These are phyloP conservation scores for Lycaena phlaeas DNA, from an alignment of 2,888 invertebrate species.

Conservation along the genomic window DNA sequence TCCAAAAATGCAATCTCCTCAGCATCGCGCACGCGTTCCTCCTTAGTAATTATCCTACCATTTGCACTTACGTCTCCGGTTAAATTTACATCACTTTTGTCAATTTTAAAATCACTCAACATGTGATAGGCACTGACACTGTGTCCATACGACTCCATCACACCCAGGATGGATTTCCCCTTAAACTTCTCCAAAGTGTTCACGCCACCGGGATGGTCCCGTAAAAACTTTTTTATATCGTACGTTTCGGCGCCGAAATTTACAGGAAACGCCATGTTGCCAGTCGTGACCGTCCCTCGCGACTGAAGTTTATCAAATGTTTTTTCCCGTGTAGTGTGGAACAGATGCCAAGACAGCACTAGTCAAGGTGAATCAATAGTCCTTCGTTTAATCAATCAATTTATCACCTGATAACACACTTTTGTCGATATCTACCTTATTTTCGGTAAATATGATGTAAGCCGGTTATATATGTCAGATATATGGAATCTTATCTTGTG, in stretches of 20 bases:
- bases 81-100: slow-evolving; percentile 54
- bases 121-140: slow-evolving; percentile 77
- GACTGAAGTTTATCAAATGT: slow-evolving; percentile 24
- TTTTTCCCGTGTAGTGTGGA: slow-evolving; percentile 18
- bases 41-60: slow-evolving; percentile 50
- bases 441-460: no score
- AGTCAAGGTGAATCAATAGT: slow-evolving; percentile 3
- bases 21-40: slow-evolving; percentile 32
- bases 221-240: slow-evolving; percentile 76
- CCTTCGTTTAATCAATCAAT: neutral
- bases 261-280: slow-evolving; percentile 41
- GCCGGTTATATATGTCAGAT: no score
- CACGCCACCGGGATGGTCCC: slow-evolving; percentile 82
- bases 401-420: neutral
- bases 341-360: slow-evolving; percentile 15
- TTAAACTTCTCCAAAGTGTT: slow-evolving; percentile 74
- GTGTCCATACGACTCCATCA: slow-evolving; percentile 72
- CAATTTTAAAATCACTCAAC: slow-evolving; percentile 73
- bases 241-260: slow-evolving; percentile 66
- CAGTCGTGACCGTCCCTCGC: slow-evolving; percentile 20
- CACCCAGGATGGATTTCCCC: slow-evolving; percentile 66
- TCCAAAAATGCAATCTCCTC: slow-evolving; percentile 52
- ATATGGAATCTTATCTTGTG: no score
- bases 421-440: no score
- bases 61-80: slow-evolving; percentile 49